Conservation (phyloP, 2,113 vertebrate genomes). For the Protomyctophum bolini region DNA sequence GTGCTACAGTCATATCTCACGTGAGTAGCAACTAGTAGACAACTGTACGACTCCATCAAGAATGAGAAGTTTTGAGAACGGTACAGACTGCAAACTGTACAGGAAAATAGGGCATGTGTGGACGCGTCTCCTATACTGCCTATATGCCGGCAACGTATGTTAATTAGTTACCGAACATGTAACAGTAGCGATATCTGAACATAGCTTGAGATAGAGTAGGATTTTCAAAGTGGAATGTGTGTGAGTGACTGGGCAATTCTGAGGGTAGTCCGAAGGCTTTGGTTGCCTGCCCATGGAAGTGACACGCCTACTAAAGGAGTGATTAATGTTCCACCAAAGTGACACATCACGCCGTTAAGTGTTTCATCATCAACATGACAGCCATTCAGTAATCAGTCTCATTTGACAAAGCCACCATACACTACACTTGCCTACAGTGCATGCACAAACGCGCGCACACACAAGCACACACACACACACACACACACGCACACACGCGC, state of each 20-base stretch:
- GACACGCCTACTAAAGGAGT: neutral
- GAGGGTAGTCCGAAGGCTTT: neutral
- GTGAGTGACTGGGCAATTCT: neutral
- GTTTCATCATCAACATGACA: neutral
- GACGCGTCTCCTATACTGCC: too few relatives aligned
- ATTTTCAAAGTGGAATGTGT: neutral
- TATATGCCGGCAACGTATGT: too few relatives aligned
- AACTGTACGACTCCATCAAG: too few relatives aligned
- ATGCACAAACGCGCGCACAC: constrained; percentile 27
- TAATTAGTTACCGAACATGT: too few relatives aligned
- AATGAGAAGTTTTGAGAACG: too few relatives aligned
- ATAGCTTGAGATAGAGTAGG: neutral
- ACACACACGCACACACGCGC: neutral
- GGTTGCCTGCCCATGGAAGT: neutral
- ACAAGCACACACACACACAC: neutral
- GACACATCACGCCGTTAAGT: neutral
- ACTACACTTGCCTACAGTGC: constrained; percentile 33
- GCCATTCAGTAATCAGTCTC: neutral
- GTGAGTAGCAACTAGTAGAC: too few relatives aligned
- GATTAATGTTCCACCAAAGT: neutral
- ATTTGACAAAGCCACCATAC: neutral
- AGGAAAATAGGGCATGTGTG: too few relatives aligned
- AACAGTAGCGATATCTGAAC: too few relatives aligned
- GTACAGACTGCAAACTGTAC: too few relatives aligned
- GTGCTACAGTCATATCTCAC: too few relatives aligned